Evolutionary conservation across 2,888 invertebrate species (phyloP), one percentile per base, ranked within the genome.

Genomic region (Trissonchulus latispiculum): DNA sequence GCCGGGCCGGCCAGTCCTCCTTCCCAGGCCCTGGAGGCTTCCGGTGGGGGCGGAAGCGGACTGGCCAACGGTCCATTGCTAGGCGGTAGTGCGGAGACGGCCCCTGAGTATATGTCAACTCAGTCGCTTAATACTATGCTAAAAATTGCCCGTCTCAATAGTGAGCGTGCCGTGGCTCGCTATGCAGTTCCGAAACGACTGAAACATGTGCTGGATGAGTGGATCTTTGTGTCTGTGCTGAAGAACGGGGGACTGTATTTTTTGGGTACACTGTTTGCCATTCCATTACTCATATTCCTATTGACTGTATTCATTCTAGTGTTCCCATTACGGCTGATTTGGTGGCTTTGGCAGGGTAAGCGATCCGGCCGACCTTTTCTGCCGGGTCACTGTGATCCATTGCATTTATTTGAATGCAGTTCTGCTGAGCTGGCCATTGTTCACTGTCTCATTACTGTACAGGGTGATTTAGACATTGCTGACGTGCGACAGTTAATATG

Each of bases 201-300:
- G 31, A 32, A 36, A 33, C 69, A 68, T 68, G n/a, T 36, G 32
- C 69, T 68, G 15, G 69, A 68, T 36, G 69, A 68, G 36, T 68
- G 36, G 36, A 36, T 68, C 36, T 33, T 36, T n/a, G 35, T 68
- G 33, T 68, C 69, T n/a, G 28, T 68, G 8, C 28, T 68, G 31
- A n/a, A n/a, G 3, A 68, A 68, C 36, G 69, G 36, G 8, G 31
- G 8, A 3, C 36, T 36, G 36, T 68, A 68, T 68, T 32, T 2
- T n/a, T 35, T 68, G 35, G 69, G 69, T 3, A 68, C 69, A 2
- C 31, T 33, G n/a, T 28, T 68, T 36, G 31, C 69, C 28, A 32
- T 68, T 36, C 69, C 69, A n/a, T 35, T 23, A 8, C 36, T 68
- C 29, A 8, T 68, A n/a, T 15, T 32, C 3, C 35, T 23, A n/a